Evolutionary conservation across 2,113 vertebrate genomes (phyloP), one percentile per base, ranked within the genome.

Genomic region (Peromyscus polionotus): DNA sequence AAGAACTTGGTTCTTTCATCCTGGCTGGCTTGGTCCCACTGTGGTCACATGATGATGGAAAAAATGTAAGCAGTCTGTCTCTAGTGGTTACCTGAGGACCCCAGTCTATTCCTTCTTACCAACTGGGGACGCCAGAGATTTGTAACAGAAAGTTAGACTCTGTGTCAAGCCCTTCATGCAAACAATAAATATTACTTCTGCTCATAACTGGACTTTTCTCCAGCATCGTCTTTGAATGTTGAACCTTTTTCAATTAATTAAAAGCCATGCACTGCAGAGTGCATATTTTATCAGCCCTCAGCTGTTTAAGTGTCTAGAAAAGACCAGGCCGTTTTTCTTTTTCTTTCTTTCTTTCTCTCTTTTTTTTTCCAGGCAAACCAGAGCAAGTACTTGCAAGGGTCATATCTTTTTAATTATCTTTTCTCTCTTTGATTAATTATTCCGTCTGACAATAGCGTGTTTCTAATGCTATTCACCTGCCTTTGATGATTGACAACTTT

Each of bases 401-500:
- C 99, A 99, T 99, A 99, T 99, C 99, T 99, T 99, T 99, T 99
- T 99, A 99, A 99, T 99, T 99, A 99, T 99, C 99, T 99, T 99
- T 99, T 99, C 99, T 99, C 99, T 99, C 99, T 99, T 99, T 99
- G 99, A 99, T 99, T 99, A 99, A 99, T 99, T 99, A 99, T 99
- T 99, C 99, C 99, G 98, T 99, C 99, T 99, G 99, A 99, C 99
- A 99, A 99, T 99, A 98, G 99, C 99, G 98, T 99, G 99, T 99
- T 99, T 99, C 99, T 99, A 99, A 99, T 99, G 99, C 99, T 99
- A 99, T 99, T 99, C 99, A 99, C 99, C 99, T 99, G 99, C 99
- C 99, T 99, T 99, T 98, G 99, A 99, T 99, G 99, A 99, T 99
- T 99, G 99, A 99, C 99, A 99, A 99, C 99, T 99, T 99, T 99